Evolutionary conservation across 2,888 invertebrate species (phyloP).

Genomic region (Tetrapedia diversipes): DNA sequence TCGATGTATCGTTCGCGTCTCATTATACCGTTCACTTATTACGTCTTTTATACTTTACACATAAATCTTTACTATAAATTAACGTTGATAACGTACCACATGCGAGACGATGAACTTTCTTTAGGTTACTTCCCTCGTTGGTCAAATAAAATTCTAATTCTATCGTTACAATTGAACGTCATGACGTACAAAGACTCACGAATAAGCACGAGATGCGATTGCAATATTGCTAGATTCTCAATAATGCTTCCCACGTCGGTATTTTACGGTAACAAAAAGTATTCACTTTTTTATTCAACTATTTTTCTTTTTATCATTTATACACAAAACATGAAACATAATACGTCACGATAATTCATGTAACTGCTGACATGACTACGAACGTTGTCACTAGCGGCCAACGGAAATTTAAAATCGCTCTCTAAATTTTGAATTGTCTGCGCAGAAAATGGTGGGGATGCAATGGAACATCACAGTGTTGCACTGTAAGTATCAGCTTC

Average conservation of each 20-base stretch:
- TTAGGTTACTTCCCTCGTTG: neutral
- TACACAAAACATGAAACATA: constrained; percentile 1
- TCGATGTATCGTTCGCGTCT: neutral
- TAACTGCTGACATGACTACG: constrained; percentile 1
- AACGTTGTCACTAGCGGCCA: constrained; percentile 8
- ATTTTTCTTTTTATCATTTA: neutral
- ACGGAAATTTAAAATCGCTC: constrained; percentile 33
- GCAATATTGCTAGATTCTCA: neutral
- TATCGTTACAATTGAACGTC: neutral
- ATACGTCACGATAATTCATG: constrained; percentile 23
- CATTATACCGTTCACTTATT: neutral
- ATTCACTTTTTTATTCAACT: neutral
- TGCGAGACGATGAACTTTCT: constrained; percentile 7
- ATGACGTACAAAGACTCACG: neutral
- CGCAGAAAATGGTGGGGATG: constrained; percentile 25
- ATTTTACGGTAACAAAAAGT: neutral
- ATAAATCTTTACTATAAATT: neutral
- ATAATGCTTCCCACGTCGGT: neutral
- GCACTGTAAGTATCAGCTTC: constrained; percentile 70
- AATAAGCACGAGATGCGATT: neutral
- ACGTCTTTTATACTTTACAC: neutral
- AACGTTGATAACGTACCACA: constrained; percentile 1
- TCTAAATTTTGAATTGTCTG: constrained; percentile 45
- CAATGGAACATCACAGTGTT: constrained; percentile 29
- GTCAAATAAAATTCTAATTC: neutral